Evolutionary conservation across 2,113 vertebrate species (phyloP).

Genomic region (Corythaeola cristata): DNA sequence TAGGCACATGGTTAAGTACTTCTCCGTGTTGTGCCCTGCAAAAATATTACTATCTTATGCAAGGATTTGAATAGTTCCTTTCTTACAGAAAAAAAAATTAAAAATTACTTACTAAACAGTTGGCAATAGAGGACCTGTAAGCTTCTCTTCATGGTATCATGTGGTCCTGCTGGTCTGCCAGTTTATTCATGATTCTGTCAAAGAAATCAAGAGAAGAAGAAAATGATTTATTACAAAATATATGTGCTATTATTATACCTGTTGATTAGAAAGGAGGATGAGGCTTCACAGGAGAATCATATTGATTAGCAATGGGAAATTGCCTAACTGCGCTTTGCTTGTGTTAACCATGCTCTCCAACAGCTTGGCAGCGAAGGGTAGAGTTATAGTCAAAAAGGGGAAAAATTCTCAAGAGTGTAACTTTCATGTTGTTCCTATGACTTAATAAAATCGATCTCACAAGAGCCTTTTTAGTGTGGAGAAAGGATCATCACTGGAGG

Average conservation of each 20-base stretch:
- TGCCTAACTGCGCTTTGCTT: background rate
- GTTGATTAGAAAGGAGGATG: background rate
- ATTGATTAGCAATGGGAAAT: background rate
- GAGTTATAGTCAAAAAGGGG: background rate
- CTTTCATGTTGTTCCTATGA: background rate
- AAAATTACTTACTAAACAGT: constrained; percentile 92
- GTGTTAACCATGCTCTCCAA: background rate
- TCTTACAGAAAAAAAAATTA: background rate
- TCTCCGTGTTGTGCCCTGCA: background rate
- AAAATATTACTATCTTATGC: background rate
- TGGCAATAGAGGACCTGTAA: constrained; percentile 96
- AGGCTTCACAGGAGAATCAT: background rate
- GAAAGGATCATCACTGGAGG: background rate
- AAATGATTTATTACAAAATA: background rate
- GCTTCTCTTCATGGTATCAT: constrained; percentile 99
- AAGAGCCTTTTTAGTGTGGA: background rate
- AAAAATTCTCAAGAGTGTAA: background rate
- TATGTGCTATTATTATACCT: background rate
- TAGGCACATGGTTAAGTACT: background rate
- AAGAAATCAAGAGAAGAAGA: constrained; percentile 50
- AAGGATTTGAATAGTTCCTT: background rate
- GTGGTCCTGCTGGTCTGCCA: constrained; percentile 92
- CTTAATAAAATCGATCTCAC: background rate
- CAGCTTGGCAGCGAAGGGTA: background rate
- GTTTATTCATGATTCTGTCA: constrained; percentile 98